Conservation (phyloP, 1,140 invertebrate genomes). For the Choristoneura fumiferana region DNA sequence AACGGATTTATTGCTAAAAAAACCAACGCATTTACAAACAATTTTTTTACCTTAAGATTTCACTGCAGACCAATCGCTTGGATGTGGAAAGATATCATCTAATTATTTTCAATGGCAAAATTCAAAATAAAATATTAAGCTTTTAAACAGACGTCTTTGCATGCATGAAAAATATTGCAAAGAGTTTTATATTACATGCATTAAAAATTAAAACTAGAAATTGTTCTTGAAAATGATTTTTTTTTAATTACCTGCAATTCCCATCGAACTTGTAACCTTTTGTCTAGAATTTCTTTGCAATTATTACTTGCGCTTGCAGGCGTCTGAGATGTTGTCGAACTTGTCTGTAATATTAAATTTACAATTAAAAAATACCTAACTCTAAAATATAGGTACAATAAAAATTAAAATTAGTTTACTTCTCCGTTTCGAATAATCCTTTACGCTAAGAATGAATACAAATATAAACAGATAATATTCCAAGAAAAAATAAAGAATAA, state of each 20-base stretch:
- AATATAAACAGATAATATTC: slow-evolving; percentile 2
- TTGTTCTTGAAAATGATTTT: neutral
- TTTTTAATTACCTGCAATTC: slow-evolving; percentile 77
- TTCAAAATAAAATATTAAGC: neutral
- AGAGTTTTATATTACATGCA: neutral
- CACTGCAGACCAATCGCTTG: slow-evolving; percentile 19
- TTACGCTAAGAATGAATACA: neutral
- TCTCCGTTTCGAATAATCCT: neutral
- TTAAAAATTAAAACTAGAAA: neutral
- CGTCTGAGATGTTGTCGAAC: slow-evolving; percentile 83
- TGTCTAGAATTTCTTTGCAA: slow-evolving; percentile 89
- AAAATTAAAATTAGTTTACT: neutral
- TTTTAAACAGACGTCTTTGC: neutral
- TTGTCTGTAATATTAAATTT: slow-evolving; percentile 81
- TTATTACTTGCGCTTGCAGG: slow-evolving; percentile 81
- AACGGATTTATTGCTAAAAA: too few relatives aligned
- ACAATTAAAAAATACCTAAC: neutral
- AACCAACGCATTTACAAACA: slow-evolving; percentile 7
- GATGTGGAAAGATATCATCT: slow-evolving; percentile 15
- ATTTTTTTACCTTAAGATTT: slow-evolving; percentile 13
- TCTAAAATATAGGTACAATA: too few relatives aligned
- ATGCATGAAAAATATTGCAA: neutral
- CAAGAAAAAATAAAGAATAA: slow-evolving; percentile 12
- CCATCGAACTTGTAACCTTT: slow-evolving; percentile 90
- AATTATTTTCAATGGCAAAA: slow-evolving; percentile 7